Evolutionary conservation across 2,113 vertebrate species (phyloP).

Genomic region (Rallus limicola): DNA sequence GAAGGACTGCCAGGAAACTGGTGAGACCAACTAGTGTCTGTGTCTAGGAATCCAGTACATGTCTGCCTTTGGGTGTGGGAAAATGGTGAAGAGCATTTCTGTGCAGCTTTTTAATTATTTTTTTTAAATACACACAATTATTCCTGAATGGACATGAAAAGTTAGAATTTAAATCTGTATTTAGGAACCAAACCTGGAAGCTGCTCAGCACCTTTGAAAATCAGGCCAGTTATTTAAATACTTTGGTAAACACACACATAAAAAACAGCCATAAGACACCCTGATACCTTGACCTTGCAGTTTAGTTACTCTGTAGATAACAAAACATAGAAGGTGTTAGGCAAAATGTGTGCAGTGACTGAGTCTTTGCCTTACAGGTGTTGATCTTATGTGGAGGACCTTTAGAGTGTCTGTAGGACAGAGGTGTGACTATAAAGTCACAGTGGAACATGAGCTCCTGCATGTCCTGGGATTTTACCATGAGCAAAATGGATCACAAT

Average conservation of each 20-base stretch:
- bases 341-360: not conserved
- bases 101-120: not conserved
- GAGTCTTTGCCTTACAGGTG: slow-evolving; percentile 69
- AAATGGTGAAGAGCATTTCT: not conserved
- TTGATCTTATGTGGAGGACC: slow-evolving; percentile 82
- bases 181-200: not conserved
- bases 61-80: not conserved
- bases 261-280: not conserved
- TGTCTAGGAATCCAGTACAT: not conserved
- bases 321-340: not conserved
- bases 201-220: not conserved
- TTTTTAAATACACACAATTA: not conserved
- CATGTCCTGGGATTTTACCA: slow-evolving; percentile 86
- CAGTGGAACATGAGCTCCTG: slow-evolving; percentile 84
- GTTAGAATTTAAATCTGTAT: not conserved
- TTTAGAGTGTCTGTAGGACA: slow-evolving; percentile 79
- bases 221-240: not conserved
- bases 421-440: slow-evolving; percentile 83
- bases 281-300: not conserved
- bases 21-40: not conserved
- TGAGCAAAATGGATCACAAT: slow-evolving; percentile 80
- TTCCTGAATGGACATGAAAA: not conserved
- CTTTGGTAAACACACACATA: not conserved
- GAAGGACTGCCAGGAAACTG: not conserved
- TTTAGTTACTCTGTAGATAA: not conserved